phyloP scores from a whole-genome alignment of 2,797 vertebrate genomes.

The Cryptoblepharus egeriae region DNA sequence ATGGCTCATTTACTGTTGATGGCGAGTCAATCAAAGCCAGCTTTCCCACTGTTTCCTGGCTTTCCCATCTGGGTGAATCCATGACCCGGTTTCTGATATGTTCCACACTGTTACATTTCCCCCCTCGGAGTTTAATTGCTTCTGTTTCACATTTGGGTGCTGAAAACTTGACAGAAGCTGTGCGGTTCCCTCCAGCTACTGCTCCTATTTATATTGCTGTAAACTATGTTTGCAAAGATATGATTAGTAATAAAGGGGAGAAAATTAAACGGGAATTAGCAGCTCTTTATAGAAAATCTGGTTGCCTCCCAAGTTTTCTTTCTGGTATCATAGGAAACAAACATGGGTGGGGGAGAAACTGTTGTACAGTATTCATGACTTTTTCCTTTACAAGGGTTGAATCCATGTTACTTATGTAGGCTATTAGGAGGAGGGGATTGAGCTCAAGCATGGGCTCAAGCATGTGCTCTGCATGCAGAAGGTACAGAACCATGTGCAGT shows the following conservation, averaged over 20 bases:
- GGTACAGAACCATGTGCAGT: no score
- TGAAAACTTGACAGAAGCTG: slow-evolving; percentile 75
- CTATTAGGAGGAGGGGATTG: no score
- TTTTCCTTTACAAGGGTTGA: neutral
- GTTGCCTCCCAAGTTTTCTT: slow-evolving; percentile 47
- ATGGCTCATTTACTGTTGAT: slow-evolving; percentile 74
- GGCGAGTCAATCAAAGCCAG: slow-evolving; percentile 73
- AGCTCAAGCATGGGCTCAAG: no score
- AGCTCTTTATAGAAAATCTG: slow-evolving; percentile 57
- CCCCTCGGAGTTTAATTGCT: slow-evolving; percentile 75
- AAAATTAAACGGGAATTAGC: slow-evolving; percentile 72
- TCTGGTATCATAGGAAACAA: slow-evolving; percentile 46
- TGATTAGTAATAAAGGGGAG: slow-evolving; percentile 74
- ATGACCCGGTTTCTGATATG: slow-evolving; percentile 75
- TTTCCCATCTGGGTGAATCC: slow-evolving; percentile 76
- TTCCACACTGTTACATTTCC: slow-evolving; percentile 74
- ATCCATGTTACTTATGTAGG: neutral
- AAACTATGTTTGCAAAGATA: slow-evolving; percentile 71
- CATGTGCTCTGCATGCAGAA: no score
- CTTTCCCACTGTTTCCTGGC: slow-evolving; percentile 71
- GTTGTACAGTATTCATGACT: neutral
- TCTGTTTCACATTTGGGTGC: slow-evolving; percentile 75
- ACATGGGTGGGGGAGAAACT: slow-evolving; percentile 23
- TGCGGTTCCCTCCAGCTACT: slow-evolving; percentile 74
- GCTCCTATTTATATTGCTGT: slow-evolving; percentile 74